Evolutionary conservation across 1,140 invertebrate species (phyloP).

Genomic region (Charaxes varanes): DNA sequence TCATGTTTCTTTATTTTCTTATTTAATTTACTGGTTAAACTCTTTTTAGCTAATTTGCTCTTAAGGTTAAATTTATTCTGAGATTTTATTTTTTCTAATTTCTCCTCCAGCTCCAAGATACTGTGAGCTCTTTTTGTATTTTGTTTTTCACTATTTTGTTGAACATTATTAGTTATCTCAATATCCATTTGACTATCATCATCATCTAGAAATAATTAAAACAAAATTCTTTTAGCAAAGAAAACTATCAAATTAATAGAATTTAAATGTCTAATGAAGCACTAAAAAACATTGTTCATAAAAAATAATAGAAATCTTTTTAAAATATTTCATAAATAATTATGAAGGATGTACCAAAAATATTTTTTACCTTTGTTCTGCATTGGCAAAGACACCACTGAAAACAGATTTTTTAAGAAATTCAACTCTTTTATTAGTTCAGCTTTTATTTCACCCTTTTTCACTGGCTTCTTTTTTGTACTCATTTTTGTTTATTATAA

Average conservation of each 20-base stretch:
- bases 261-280: not conserved
- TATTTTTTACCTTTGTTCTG: conserved; percentile 39
- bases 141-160: conserved; percentile 31
- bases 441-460: conserved; percentile 11
- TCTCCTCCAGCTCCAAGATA: conserved; percentile 58
- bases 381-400: conserved; percentile 37
- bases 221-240: too few species aligned
- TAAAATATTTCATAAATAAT: too few species aligned
- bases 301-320: too few species aligned
- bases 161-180: conserved; percentile 38
- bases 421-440: conserved; percentile 45
- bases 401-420: conserved; percentile 56
- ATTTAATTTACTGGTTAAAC: conserved; percentile 57
- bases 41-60: conserved; percentile 60
- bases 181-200: conserved; percentile 38
- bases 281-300: not conserved
- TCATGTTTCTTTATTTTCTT: conserved; percentile 62
- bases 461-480: conserved; percentile 9
- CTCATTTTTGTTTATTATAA: too few species aligned
- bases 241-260: conserved; percentile 6
- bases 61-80: conserved; percentile 58
- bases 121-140: conserved; percentile 38
- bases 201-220: conserved; percentile 46
- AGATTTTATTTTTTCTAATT: conserved; percentile 57
- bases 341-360: not conserved